A percentile compares a stretch with the other conserved stretches of the same genome.
These are phyloP conservation scores for Venusia cambrica DNA, from an alignment of 2,888 invertebrate species.

Conservation along the genomic window DNA sequence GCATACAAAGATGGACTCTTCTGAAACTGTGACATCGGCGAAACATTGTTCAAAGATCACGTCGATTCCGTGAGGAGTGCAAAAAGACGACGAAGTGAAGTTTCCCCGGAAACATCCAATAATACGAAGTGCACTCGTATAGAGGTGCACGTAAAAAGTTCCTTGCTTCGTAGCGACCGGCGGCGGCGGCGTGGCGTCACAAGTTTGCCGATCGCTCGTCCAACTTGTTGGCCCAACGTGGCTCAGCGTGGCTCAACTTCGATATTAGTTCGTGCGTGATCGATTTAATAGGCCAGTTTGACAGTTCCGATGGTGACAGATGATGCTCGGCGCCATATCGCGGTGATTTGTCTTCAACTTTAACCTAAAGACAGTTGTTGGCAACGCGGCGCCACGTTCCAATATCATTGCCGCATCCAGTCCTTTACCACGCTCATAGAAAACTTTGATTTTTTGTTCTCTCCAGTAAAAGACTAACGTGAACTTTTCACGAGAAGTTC, in stretches of 20 bases:
- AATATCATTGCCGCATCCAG: slow-evolving; percentile 23
- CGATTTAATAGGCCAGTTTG: slow-evolving; percentile 73
- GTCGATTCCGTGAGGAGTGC: slow-evolving; percentile 44
- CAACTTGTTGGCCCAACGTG: slow-evolving; percentile 58
- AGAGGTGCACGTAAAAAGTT: slow-evolving; percentile 61
- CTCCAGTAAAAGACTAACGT: too few relatives aligned
- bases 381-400: slow-evolving; percentile 25
- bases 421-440: slow-evolving; percentile 2
- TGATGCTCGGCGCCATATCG: slow-evolving; percentile 70
- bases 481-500: too few relatives aligned
- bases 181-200: too few relatives aligned
- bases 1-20: slow-evolving; percentile 18
- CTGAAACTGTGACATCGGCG: slow-evolving; percentile 31
- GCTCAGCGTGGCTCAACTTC: slow-evolving; percentile 65
- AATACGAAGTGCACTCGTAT: slow-evolving; percentile 59
- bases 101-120: slow-evolving; percentile 70
- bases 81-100: slow-evolving; percentile 58
- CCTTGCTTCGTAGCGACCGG: slow-evolving; percentile 31
- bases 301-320: slow-evolving; percentile 77
- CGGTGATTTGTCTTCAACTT: slow-evolving; percentile 73
- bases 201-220: slow-evolving; percentile 38
- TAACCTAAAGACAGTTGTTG: slow-evolving; percentile 47
- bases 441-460: too few relatives aligned
- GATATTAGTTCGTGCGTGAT: slow-evolving; percentile 78
- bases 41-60: slow-evolving; percentile 54